A percentile compares a stretch with the other conserved stretches of the same genome.
phyloP scores from a whole-genome alignment of 37 sponge, comb jelly and placozoan genomes.

The Ephydatia muelleri region DNA sequence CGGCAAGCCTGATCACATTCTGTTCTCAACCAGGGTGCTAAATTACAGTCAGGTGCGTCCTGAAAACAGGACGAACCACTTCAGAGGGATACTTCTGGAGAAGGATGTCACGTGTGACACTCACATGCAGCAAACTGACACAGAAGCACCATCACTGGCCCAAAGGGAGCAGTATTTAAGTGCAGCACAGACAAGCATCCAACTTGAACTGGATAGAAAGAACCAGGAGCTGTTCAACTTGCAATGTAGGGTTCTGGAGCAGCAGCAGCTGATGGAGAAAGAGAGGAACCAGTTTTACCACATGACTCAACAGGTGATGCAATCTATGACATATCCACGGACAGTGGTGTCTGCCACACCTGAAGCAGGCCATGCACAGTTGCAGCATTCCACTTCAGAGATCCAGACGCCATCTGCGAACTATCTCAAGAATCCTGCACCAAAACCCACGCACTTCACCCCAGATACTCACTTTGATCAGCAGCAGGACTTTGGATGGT shows the following conservation, averaged over 20 bases:
- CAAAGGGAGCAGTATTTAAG: not conserved
- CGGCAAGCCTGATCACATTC: slow-evolving; percentile 70
- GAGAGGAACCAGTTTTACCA: slow-evolving; percentile 62
- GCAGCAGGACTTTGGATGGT: not conserved
- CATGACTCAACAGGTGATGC: slow-evolving; percentile 46
- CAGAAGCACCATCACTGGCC: not conserved
- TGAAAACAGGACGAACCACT: slow-evolving; percentile 37
- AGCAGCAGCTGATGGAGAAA: slow-evolving; percentile 50
- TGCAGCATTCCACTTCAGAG: not conserved
- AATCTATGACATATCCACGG: slow-evolving; percentile 3
- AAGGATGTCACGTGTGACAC: not conserved
- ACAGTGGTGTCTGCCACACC: not conserved
- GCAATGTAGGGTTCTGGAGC: slow-evolving; percentile 50
- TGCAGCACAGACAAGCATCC: not conserved
- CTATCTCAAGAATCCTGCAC: too few species aligned
- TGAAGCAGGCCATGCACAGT: not conserved
- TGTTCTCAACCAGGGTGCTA: slow-evolving; percentile 44
- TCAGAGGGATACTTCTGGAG: slow-evolving; percentile 22
- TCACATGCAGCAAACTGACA: not conserved
- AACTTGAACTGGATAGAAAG: slow-evolving; percentile 52
- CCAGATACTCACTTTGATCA: not conserved
- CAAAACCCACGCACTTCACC: not conserved
- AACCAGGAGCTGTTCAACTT: slow-evolving; percentile 53
- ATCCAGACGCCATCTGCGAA: not conserved
- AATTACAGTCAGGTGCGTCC: slow-evolving; percentile 61